Conservation (phyloP, 1,140 invertebrate species). For the Drosophila mauritiana region DNA sequence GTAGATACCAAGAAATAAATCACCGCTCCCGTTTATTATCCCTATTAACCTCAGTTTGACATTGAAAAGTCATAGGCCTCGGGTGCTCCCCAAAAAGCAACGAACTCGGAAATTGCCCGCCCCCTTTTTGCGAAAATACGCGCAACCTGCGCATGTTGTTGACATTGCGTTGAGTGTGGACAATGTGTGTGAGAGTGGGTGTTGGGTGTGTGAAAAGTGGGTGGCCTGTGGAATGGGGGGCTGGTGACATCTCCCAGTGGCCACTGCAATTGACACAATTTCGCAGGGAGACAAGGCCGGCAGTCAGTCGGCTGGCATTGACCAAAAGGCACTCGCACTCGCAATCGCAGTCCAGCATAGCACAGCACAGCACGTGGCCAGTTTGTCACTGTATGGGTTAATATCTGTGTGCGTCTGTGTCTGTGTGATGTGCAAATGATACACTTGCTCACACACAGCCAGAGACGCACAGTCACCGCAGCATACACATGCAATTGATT, state of each 20-base stretch:
- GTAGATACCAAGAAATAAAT: not conserved
- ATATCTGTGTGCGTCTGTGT: conserved; percentile 20
- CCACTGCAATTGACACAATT: conserved; percentile 83
- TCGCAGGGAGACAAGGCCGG: conserved; percentile 61
- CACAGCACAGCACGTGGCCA: conserved; percentile 37
- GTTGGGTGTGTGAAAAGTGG: not conserved
- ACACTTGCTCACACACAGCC: conserved; percentile 23
- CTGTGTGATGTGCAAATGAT: conserved; percentile 26
- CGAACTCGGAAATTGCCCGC: conserved; percentile 1
- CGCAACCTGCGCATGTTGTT: conserved; percentile 73
- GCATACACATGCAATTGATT: conserved; percentile 76
- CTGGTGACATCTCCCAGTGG: conserved; percentile 29
- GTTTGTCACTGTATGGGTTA: conserved; percentile 17
- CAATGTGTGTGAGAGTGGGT: not conserved
- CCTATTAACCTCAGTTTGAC: conserved; percentile 24
- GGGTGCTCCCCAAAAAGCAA: conserved; percentile 4
- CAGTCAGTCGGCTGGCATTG: conserved; percentile 34
- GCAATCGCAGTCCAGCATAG: conserved; percentile 1
- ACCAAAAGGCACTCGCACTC: conserved; percentile 48
- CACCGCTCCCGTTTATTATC: conserved; percentile 17
- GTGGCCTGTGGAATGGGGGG: not conserved
- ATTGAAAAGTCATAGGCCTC: conserved; percentile 41
- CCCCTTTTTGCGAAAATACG: conserved; percentile 39
- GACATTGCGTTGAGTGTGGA: conserved; percentile 51
- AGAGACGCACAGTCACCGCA: conserved; percentile 15